phyloP scores from a whole-genome alignment of 2,113 vertebrate genomes.

The Amblyopsis rosae region DNA sequence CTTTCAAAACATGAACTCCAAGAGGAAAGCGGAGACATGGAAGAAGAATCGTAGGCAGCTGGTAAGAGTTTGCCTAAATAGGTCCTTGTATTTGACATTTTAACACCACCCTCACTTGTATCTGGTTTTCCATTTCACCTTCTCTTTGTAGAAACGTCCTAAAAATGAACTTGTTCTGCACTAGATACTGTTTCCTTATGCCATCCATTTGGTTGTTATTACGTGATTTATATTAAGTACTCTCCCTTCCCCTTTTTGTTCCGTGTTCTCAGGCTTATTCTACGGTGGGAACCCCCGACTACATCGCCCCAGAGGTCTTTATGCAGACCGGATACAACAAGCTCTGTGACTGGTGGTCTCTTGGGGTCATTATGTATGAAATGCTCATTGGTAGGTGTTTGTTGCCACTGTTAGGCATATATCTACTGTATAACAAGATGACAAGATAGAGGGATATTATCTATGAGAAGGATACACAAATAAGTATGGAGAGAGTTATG shows the following conservation, averaged over 20 bases:
- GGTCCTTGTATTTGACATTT: neutral
- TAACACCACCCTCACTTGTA: neutral
- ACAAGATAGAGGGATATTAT: neutral
- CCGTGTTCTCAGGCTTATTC: slow-evolving; percentile 86
- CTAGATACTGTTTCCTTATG: too few relatives aligned
- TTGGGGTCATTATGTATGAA: slow-evolving; percentile 98
- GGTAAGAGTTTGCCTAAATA: slow-evolving; percentile 71
- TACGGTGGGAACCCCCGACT: slow-evolving; percentile 95
- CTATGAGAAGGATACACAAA: neutral
- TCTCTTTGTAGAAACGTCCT: neutral
- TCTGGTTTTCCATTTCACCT: neutral
- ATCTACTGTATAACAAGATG: too few relatives aligned
- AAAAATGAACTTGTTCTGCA: too few relatives aligned
- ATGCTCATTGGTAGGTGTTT: slow-evolving; percentile 91
- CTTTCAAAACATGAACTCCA: slow-evolving; percentile 99
- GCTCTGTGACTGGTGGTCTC: slow-evolving; percentile 97
- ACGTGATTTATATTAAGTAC: neutral
- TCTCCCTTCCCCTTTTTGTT: neutral
- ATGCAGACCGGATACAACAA: slow-evolving; percentile 98
- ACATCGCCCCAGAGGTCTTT: slow-evolving; percentile 97
- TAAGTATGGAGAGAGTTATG: too few relatives aligned
- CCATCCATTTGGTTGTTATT: too few relatives aligned
- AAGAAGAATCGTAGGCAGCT: slow-evolving; percentile 97
- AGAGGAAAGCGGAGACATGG: slow-evolving; percentile 99
- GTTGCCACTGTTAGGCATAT: too few relatives aligned